Evolutionary conservation across 2,797 vertebrate genomes (phyloP), one percentile per base, ranked within the genome.

Genomic region (Spea hammondii): DNA sequence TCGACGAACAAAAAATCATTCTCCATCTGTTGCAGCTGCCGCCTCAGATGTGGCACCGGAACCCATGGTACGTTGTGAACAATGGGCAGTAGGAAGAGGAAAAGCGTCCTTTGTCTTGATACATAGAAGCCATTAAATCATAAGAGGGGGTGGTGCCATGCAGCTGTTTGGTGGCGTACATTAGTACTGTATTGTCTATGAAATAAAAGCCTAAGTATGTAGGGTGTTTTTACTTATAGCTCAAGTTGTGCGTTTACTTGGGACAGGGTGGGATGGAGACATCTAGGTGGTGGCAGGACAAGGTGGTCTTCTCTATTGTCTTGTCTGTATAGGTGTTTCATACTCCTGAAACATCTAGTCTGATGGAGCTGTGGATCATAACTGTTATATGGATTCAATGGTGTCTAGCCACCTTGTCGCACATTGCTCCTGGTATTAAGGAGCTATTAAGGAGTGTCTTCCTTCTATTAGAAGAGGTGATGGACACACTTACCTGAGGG

Each of bases 401-500:
- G 32, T 2, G 32, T 32, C 32, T 32, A 3, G 2, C 32, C 32
- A 32, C 32, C 32, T 32, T 32, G 32, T 32, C 32, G 1, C 32
- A 32, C 32, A 32, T 32, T 32, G 32, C 32, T 32, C 32, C 32
- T 32, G 32, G 32, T 32, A 32, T 32, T 32, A 54, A 49, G 12
- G 10, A 14, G 11, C 8, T 44, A 60, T 17, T 60, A 44, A 49
- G 10, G 74, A 67, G 53, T 45, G 51, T 72, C 74, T 72, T 12
- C 53, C 32, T 59, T 13, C 9, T 60, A 17, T 4, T 10, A 32
- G 70, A 51, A 47, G 17, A 68, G 65, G 45, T 44, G 11, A 64
- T 64, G 70, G 32, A 45, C 49, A 47, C 62, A 78, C 85, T 90
- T 90, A 96, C 96, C 95, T 96, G 89, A 97, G 90, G 82, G 92